phyloP scores from a whole-genome alignment of 2,113 vertebrate species.

The Cryptomyrus ogoouensis region DNA sequence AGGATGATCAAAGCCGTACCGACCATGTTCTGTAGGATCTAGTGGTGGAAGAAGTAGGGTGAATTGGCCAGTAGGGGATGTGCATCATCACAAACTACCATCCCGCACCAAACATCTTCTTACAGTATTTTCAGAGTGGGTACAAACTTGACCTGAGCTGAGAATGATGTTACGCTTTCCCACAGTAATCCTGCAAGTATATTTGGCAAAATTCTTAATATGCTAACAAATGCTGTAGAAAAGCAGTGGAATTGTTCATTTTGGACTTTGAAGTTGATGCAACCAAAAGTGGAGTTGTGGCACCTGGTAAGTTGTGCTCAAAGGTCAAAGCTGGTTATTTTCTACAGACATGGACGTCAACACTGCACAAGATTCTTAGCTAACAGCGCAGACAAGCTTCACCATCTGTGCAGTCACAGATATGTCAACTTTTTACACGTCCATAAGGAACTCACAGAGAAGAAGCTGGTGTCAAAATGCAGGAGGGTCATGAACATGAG shows the following conservation, averaged over 20 bases:
- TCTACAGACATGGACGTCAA: background rate
- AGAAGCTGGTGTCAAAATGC: constrained; percentile 88
- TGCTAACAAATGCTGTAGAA: background rate
- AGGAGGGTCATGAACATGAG: constrained; percentile 98
- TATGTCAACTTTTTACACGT: background rate
- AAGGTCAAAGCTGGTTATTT: background rate
- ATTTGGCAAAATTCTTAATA: background rate
- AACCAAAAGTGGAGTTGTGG: background rate
- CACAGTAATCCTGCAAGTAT: background rate
- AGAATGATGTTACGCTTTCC: background rate
- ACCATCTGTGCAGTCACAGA: background rate
- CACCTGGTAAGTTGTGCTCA: background rate
- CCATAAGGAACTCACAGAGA: constrained; percentile 71
- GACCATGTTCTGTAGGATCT: constrained; percentile 96
- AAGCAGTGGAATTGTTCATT: background rate
- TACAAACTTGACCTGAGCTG: background rate
- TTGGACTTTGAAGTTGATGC: background rate
- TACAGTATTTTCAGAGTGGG: background rate
- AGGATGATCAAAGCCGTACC: constrained; percentile 90
- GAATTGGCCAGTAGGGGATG: background rate
- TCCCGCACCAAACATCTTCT: background rate
- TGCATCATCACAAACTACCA: background rate
- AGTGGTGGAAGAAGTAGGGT: constrained; percentile 16
- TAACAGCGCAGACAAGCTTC: background rate
- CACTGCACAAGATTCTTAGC: background rate